These are phyloP conservation scores for Clarias macrocephalus DNA, from an alignment of 2,113 vertebrate species.

Conservation along the genomic window DNA sequence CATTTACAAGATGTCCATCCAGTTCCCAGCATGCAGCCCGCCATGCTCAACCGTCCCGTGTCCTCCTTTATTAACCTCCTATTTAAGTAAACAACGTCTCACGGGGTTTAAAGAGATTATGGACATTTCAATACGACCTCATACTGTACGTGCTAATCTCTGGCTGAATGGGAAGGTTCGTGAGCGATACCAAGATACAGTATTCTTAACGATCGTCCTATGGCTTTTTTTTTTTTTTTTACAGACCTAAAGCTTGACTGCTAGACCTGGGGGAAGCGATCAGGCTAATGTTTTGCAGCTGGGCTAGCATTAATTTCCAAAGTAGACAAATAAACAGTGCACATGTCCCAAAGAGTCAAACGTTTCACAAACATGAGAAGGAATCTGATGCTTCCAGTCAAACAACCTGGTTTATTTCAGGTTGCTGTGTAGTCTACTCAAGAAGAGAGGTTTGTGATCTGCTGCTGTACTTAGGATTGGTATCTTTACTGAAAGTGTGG, in stretches of 20 bases:
- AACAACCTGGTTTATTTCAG: neutral
- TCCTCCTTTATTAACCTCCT: constrained; percentile 27
- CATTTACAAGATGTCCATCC: constrained; percentile 50
- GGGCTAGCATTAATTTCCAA: neutral
- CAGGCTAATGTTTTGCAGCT: constrained; percentile 7
- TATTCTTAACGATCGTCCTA: neutral
- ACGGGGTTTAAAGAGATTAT: neutral
- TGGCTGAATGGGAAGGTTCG: neutral
- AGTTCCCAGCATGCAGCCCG: constrained; percentile 12
- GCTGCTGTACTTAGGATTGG: neutral
- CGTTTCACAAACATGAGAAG: neutral
- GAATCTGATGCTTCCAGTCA: neutral
- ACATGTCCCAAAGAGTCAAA: neutral
- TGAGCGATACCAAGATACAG: neutral
- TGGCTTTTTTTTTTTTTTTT: neutral
- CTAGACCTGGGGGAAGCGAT: neutral
- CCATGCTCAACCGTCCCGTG: constrained; percentile 25
- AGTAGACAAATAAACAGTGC: constrained; percentile 1
- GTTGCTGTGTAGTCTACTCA: neutral
- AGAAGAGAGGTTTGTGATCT: neutral
- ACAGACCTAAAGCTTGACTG: neutral
- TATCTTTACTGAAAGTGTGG: neutral
- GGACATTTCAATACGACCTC: neutral
- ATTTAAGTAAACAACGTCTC: constrained; percentile 29
- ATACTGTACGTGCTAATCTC: neutral